Evolutionary conservation across 1,140 invertebrate genomes (phyloP).

Genomic region (Cephus cinctus): DNA sequence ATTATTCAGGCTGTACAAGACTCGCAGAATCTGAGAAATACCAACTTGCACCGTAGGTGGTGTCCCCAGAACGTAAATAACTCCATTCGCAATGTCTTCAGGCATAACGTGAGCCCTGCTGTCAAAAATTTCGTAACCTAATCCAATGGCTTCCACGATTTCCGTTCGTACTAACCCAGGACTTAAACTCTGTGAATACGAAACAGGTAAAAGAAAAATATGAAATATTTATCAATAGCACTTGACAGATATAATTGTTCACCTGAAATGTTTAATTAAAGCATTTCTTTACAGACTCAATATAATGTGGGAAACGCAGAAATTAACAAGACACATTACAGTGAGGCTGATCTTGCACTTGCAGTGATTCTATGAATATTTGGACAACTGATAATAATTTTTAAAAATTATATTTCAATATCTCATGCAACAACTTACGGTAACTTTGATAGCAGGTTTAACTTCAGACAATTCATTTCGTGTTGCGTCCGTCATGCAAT

Average conservation of each 20-base stretch:
- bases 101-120: constrained; percentile 33
- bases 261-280: too few species aligned
- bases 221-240: too few species aligned
- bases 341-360: too few species aligned
- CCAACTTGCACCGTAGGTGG: constrained; percentile 57
- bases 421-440: constrained; percentile 41
- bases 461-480: constrained; percentile 58
- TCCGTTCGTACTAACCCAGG: constrained; percentile 62
- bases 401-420: background rate
- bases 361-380: background rate
- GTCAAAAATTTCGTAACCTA: constrained; percentile 9
- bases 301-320: too few species aligned
- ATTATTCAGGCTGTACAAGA: background rate
- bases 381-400: background rate
- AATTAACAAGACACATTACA: too few species aligned
- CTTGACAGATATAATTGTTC: background rate
- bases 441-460: constrained; percentile 59
- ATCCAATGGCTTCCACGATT: constrained; percentile 40
- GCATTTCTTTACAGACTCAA: too few species aligned
- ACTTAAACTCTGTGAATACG: constrained; percentile 58
- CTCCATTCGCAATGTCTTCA: constrained; percentile 57
- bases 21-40: background rate
- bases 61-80: constrained; percentile 55
- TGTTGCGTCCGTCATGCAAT: constrained; percentile 59
- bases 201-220: constrained; percentile 14